Percentiles rank a stretch among this genome's conserved stretches.
These are phyloP conservation scores for Drosophila bunnanda DNA, from an alignment of 2,888 invertebrate genomes.

Conservation along the genomic window DNA sequence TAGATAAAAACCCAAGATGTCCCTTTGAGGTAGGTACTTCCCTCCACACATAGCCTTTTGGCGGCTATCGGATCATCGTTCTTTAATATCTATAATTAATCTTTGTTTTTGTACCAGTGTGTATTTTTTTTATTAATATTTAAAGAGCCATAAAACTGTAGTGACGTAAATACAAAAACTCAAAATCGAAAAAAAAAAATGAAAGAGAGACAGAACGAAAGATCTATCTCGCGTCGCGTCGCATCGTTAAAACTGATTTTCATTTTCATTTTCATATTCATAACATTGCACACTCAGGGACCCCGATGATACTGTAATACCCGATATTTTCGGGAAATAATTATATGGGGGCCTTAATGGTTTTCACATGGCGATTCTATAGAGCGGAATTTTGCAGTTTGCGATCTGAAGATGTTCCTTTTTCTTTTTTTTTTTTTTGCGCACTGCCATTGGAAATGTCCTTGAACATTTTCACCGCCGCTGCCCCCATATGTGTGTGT, in stretches of 20 bases:
- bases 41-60: slow-evolving; percentile 5
- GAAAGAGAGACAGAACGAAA: neutral
- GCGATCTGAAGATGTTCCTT: slow-evolving; percentile 22
- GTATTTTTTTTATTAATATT: slow-evolving; percentile 66
- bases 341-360: slow-evolving; percentile 49
- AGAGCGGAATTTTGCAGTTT: slow-evolving; percentile 6
- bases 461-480: slow-evolving; percentile 33
- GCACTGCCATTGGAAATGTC: slow-evolving; percentile 54
- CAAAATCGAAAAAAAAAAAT: slow-evolving; percentile 6
- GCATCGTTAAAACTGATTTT: slow-evolving; percentile 72
- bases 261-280: slow-evolving; percentile 75
- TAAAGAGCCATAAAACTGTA: slow-evolving; percentile 71
- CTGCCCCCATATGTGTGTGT: slow-evolving; percentile 14
- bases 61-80: slow-evolving; percentile 35
- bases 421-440: slow-evolving; percentile 35
- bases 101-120: slow-evolving; percentile 13
- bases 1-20: neutral
- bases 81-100: slow-evolving; percentile 10
- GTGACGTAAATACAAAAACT: slow-evolving; percentile 70
- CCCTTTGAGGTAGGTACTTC: slow-evolving; percentile 34
- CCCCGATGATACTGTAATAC: slow-evolving; percentile 4
- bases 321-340: slow-evolving; percentile 18
- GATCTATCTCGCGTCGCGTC: slow-evolving; percentile 51
- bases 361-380: slow-evolving; percentile 49
- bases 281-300: slow-evolving; percentile 35